Base-by-base conservation (phyloP, 1,140 invertebrate genomes). In the Drosophila kurseongensis region DNA sequence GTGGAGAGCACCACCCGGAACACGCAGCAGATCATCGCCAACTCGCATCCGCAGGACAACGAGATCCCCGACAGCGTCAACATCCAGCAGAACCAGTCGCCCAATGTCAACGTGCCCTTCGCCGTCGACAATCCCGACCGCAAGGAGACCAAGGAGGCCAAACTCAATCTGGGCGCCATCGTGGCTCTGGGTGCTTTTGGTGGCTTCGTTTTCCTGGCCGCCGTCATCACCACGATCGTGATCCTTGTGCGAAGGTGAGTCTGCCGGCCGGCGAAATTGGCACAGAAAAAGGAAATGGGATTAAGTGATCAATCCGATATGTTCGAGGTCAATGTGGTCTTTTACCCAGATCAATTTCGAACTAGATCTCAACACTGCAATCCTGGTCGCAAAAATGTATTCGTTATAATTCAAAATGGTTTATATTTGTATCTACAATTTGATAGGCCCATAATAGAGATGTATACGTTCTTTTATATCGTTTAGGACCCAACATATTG, bases 131-230 rank as follows among this genome's bases (percentile, higher is more conserved):
- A 93, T 41, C 94, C 95, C 32, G 94, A 95, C 47, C 92, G 94
- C 10, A 93, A 94, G 32, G 95, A 95, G 67, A 93, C 95, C 1
- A 94, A 95, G 62, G 96, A 96, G 32, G 96, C 96, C 1, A 95
- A 95, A 82, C 93, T 97, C 4, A 97, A 97, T 92, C 93, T 97
- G 50, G 96, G 97, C 27, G 97, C 97, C 1, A 97, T 98, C 51
- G 97, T 98, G 56, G 97, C 97, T 2, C 93, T 98, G 10, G 97
- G 96, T 13, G 96, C 97, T 0, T 98, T 98, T 91, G 97, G 97
- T 55, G 97, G 96, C 6, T 96, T 98, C 77, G 96, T 98, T 0
- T 97, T 98, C 83, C 94, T 98, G 16, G 96, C 97, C 27, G 97
- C 97, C 13, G 95, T 98, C 59, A 95, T 98, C 61, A 98, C 97